phyloP scores from a whole-genome alignment of 1,140 invertebrate species.

The Mactra quadrangularis region DNA sequence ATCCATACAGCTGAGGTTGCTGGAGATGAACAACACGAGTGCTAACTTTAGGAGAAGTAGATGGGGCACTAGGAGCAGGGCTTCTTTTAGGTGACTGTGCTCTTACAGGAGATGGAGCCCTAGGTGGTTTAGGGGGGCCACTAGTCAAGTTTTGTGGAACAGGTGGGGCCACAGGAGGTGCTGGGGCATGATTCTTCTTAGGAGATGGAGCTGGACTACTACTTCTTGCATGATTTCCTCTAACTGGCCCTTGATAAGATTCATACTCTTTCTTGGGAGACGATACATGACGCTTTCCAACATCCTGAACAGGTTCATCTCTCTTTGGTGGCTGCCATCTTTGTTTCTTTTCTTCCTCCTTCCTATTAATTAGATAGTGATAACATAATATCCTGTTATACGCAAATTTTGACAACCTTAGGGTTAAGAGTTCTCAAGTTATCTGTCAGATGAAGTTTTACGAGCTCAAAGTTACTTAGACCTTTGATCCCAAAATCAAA shows the following conservation, averaged over 20 bases:
- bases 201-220: constrained; percentile 59
- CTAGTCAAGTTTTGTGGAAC: background rate
- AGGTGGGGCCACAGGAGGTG: constrained; percentile 40
- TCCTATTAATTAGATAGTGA: too few relatives aligned
- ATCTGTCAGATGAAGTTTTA: too few relatives aligned
- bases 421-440: too few relatives aligned
- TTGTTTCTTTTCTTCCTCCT: constrained; percentile 76
- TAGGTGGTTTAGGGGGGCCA: constrained; percentile 45
- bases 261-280: constrained; percentile 53
- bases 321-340: constrained; percentile 75
- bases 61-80: background rate
- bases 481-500: too few relatives aligned
- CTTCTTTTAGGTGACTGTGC: constrained; percentile 27
- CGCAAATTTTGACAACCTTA: too few relatives aligned
- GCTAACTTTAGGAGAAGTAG: constrained; percentile 43
- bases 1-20: constrained; percentile 16
- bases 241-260: constrained; percentile 49
- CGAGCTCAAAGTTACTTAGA: too few relatives aligned
- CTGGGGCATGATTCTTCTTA: constrained; percentile 69
- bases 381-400: too few relatives aligned
- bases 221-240: background rate
- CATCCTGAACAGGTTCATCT: constrained; percentile 7
- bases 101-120: constrained; percentile 36
- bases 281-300: constrained; percentile 49
- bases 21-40: constrained; percentile 26